Evolutionary conservation across 2,888 invertebrate genomes (phyloP).

Genomic region (Hypomecis punctinalis): DNA sequence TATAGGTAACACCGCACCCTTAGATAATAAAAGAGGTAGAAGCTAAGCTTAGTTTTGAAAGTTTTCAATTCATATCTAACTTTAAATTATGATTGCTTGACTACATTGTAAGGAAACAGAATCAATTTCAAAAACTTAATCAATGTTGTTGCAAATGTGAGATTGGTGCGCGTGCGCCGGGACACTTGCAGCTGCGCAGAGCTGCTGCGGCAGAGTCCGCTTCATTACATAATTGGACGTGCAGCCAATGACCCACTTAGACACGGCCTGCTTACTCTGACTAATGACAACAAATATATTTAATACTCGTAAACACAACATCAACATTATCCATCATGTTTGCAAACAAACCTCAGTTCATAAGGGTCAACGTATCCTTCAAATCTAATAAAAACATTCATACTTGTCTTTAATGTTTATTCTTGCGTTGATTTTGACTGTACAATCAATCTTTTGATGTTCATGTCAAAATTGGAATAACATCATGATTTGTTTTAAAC

Average conservation of each 20-base stretch:
- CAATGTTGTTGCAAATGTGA: conserved; percentile 8
- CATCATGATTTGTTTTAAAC: too few relatives aligned
- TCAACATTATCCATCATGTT: conserved; percentile 6
- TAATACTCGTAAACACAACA: conserved; percentile 39
- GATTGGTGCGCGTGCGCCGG: background rate
- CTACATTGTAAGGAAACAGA: conserved; percentile 1
- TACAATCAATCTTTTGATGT: too few relatives aligned
- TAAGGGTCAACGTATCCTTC: background rate
- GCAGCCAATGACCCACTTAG: conserved; percentile 80
- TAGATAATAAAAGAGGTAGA: too few relatives aligned
- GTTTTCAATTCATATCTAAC: background rate
- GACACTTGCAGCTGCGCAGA: conserved; percentile 7
- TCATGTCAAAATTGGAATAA: too few relatives aligned
- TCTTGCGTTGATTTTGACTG: too few relatives aligned
- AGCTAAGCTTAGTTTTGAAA: background rate
- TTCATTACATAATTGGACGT: conserved; percentile 74
- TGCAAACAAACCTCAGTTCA: conserved; percentile 13
- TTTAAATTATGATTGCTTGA: background rate
- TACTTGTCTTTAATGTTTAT: too few relatives aligned
- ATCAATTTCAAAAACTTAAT: background rate
- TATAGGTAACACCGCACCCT: too few relatives aligned
- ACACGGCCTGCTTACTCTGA: conserved; percentile 58
- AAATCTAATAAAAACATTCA: too few relatives aligned
- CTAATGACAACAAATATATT: conserved; percentile 60
- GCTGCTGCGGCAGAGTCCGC: conserved; percentile 11